These are phyloP conservation scores for Bactericera cockerelli DNA, from an alignment of 1,140 invertebrate genomes.

Conservation along the genomic window DNA sequence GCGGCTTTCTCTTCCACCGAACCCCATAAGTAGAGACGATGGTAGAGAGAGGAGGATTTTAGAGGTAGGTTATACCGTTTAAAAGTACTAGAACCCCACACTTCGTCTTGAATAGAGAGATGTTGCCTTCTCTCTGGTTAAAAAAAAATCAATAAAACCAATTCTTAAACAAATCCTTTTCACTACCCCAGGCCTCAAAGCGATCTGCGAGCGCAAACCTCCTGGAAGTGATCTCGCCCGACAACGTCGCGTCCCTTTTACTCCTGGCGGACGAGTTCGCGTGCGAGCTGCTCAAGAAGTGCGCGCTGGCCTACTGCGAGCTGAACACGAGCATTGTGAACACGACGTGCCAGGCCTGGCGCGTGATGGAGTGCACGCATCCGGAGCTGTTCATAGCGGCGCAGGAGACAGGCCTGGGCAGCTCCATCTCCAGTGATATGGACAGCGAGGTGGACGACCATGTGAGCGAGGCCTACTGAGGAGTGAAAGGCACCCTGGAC, in stretches of 20 bases:
- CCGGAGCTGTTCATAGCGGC: conserved; percentile 38
- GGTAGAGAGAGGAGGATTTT: no score
- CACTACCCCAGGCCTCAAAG: conserved; percentile 32
- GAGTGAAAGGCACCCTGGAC: no score
- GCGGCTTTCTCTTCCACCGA: no score
- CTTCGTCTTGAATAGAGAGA: no score
- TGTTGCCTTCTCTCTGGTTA: no score
- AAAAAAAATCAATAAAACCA: no score
- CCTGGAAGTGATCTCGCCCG: conserved; percentile 34
- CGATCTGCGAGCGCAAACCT: conserved; percentile 35
- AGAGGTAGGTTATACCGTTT: no score
- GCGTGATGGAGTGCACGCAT: conserved; percentile 40
- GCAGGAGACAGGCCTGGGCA: conserved; percentile 33
- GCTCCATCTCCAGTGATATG: conserved; percentile 33
- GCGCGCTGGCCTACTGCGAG: conserved; percentile 36
- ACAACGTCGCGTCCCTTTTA: conserved; percentile 34
- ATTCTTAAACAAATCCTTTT: no score
- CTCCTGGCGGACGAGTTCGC: conserved; percentile 35
- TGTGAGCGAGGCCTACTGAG: background rate
- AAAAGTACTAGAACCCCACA: no score
- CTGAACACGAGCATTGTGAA: conserved; percentile 30
- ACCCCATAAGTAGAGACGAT: no score
- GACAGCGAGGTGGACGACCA: conserved; percentile 27
- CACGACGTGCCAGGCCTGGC: conserved; percentile 35
- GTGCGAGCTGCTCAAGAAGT: conserved; percentile 35